Evolutionary conservation across 2,113 vertebrate genomes (phyloP).

Genomic region (Corynorhinus townsendii): DNA sequence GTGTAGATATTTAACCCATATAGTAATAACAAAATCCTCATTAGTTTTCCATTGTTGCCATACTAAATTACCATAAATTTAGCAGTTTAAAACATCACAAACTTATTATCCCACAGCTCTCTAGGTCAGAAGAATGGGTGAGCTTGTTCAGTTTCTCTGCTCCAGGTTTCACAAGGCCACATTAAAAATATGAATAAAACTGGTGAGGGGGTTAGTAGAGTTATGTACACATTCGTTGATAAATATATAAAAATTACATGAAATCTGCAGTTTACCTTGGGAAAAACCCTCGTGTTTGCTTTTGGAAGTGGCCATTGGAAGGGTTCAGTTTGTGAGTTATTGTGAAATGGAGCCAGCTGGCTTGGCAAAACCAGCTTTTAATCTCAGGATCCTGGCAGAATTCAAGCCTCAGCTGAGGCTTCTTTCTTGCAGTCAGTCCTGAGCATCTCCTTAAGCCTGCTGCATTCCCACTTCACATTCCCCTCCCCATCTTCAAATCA

Average conservation of each 20-base stretch:
- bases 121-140: not conserved
- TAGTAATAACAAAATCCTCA: not conserved
- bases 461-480: not conserved
- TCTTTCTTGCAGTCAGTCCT: not conserved
- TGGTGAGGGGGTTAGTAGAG: not conserved
- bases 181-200: not conserved
- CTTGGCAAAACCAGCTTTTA: not conserved
- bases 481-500: not conserved
- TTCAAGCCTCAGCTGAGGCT: not conserved
- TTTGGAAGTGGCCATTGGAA: not conserved
- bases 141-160: not conserved
- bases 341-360: not conserved
- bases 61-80: not conserved
- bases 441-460: not conserved
- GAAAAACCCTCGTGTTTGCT: not conserved
- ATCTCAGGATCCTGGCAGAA: not conserved
- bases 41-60: not conserved
- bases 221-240: not conserved
- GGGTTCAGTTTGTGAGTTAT: not conserved
- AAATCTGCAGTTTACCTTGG: not conserved
- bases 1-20: not conserved
- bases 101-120: not conserved
- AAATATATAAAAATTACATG: not conserved
- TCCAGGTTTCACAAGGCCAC: not conserved
- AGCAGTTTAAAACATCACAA: not conserved